Conservation (phyloP, 2,113 vertebrate species). For the Pseudopipra pipra region DNA sequence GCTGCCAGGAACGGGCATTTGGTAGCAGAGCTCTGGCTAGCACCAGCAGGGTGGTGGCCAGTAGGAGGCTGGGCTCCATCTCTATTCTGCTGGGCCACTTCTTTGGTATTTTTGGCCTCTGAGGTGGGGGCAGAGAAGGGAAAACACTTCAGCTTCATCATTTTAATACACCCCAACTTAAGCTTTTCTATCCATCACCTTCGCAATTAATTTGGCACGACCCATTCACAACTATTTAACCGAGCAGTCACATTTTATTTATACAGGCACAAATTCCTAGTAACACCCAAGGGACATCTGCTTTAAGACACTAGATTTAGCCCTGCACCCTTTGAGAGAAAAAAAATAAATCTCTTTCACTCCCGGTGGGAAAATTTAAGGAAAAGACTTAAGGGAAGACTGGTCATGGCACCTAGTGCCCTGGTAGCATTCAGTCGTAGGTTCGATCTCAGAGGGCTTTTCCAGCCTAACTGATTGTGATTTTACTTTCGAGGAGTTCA, state of each 20-base stretch:
- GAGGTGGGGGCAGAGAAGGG: not conserved
- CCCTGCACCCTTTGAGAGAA: not conserved
- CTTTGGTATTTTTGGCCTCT: constrained; percentile 64
- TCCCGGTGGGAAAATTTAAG: not conserved
- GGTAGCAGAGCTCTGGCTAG: constrained; percentile 75
- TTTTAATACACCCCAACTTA: not conserved
- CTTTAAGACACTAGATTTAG: not conserved
- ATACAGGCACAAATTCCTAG: not conserved
- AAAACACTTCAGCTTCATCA: not conserved
- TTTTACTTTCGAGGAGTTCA: not conserved
- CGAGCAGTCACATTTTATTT: not conserved
- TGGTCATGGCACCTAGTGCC: not conserved
- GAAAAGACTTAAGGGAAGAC: not conserved
- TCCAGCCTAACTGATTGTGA: not conserved
- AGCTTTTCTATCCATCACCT: not conserved
- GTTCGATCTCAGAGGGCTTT: not conserved
- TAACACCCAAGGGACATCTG: not conserved
- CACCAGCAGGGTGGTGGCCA: constrained; percentile 68
- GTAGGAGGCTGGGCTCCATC: constrained; percentile 62
- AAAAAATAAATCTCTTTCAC: not conserved
- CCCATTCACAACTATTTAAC: not conserved
- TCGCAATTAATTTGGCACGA: not conserved
- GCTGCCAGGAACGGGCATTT: constrained; percentile 95
- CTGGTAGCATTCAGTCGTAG: not conserved
- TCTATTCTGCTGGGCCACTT: constrained; percentile 18